Evolutionary conservation across 2,888 invertebrate genomes (phyloP), one percentile per base, ranked within the genome.

Genomic region (Trichogramma dendrolimi): DNA sequence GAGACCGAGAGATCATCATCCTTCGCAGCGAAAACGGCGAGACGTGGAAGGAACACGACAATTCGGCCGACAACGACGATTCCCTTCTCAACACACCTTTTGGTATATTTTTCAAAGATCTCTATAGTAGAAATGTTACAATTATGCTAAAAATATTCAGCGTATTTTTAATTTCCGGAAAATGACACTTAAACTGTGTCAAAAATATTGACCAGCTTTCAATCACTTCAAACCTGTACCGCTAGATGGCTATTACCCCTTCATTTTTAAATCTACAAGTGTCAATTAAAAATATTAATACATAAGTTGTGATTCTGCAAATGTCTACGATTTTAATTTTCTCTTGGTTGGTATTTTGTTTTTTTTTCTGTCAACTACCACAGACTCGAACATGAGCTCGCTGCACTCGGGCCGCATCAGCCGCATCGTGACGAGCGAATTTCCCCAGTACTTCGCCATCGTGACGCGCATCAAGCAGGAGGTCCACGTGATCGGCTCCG

Each of bases 401-500:
- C 63, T 71, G 4, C 71, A 78, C 56, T 70, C 76, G 0, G 92
- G 89, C 73, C 85, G 97, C 43, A 95, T 97, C 73, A 93, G 94
- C 2, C 87, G 98, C 63, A 94, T 99, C 72, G 83, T 97, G 67
- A 98, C 98, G 4, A 92, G 91, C 70, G 97, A 96, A 81, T 96
- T 99, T 81, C 99, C 99, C 0, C 96, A 96, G 82, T 99, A 98
- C 81, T 92, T 99, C 76, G 97, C 97, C 10, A 92, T 97, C 55
- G 91, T 97, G 61, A 95, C 96, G 5, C 87, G 98, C 60, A 88
- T 97, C 65, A 86, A 95, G 4, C 98, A 99, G 80, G 98, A 99
- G 81, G 94, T 96, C 61, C 96, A 96, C 80, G 91, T 92, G 65
- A 95, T 99, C 69, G 99, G 98, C 2, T 93, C 96, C 0, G 97